Evolutionary conservation across 2,797 vertebrate species (phyloP).

Genomic region (Periophthalmus magnuspinnatus): DNA sequence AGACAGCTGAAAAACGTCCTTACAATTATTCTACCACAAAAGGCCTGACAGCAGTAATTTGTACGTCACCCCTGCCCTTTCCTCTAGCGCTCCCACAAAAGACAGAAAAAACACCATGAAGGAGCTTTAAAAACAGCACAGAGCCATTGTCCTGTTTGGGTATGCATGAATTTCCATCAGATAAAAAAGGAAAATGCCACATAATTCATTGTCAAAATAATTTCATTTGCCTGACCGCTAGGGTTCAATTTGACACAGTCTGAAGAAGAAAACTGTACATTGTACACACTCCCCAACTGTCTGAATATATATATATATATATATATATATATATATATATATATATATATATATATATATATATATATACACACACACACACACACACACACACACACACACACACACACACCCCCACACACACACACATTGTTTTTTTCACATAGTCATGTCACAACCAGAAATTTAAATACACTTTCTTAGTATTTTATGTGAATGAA

Average conservation of each 20-base stretch:
- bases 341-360: no score
- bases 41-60: slow-evolving; percentile 48
- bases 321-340: no score
- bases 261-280: no score
- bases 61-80: slow-evolving; percentile 22
- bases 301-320: no score
- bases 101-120: slow-evolving; percentile 37
- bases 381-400: no score
- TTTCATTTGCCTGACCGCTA: slow-evolving; percentile 33
- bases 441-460: no score
- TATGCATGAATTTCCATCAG: slow-evolving; percentile 25
- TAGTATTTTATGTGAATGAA: no score
- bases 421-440: no score
- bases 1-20: slow-evolving; percentile 54
- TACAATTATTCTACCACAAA: slow-evolving; percentile 47
- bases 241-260: slow-evolving; percentile 27
- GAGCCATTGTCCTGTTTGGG: slow-evolving; percentile 24
- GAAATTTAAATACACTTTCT: no score
- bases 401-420: no score
- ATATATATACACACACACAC: no score
- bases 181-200: slow-evolving; percentile 22
- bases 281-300: no score
- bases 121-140: slow-evolving; percentile 31
- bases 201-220: slow-evolving; percentile 36
- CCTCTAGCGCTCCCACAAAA: slow-evolving; percentile 1